phyloP scores from a whole-genome alignment of 2,888 invertebrate species.

The Lasioglossum vierecki region DNA sequence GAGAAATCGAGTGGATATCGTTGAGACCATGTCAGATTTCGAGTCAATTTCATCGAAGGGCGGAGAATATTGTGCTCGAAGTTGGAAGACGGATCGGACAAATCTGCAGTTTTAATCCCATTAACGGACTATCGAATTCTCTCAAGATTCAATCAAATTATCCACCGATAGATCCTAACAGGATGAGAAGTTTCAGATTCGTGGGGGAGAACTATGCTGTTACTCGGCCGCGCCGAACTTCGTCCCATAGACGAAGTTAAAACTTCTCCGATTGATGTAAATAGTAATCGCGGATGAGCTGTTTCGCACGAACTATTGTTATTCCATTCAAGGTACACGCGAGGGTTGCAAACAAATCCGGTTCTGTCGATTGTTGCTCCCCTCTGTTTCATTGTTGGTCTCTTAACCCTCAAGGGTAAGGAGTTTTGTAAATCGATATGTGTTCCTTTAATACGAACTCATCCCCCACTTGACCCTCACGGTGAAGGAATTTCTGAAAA shows the following conservation, averaged over 20 bases:
- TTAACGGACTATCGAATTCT: constrained; percentile 30
- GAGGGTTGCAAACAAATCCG: background rate
- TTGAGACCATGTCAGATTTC: background rate
- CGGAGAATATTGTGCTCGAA: background rate
- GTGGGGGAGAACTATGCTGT: constrained; percentile 8
- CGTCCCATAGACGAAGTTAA: constrained; percentile 32
- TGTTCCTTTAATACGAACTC: too few relatives aligned
- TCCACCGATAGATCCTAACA: constrained; percentile 36
- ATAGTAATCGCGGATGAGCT: constrained; percentile 9
- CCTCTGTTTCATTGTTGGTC: background rate
- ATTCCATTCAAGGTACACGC: background rate
- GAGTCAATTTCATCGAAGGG: background rate
- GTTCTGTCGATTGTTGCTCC: background rate
- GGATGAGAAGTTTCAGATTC: constrained; percentile 40
- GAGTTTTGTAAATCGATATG: background rate
- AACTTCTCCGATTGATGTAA: constrained; percentile 8
- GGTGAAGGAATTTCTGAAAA: too few relatives aligned
- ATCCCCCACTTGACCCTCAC: too few relatives aligned
- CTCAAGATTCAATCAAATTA: constrained; percentile 35
- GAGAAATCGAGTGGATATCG: background rate
- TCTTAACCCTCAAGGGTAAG: background rate
- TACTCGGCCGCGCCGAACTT: constrained; percentile 6
- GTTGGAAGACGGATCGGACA: constrained; percentile 9
- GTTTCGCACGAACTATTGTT: background rate
- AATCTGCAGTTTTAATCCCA: constrained; percentile 7